Percentiles rank a stretch among this genome's conserved stretches.
These are phyloP conservation scores for Pseudanteris insignis DNA, from an alignment of 2,888 invertebrate genomes.

Conservation along the genomic window DNA sequence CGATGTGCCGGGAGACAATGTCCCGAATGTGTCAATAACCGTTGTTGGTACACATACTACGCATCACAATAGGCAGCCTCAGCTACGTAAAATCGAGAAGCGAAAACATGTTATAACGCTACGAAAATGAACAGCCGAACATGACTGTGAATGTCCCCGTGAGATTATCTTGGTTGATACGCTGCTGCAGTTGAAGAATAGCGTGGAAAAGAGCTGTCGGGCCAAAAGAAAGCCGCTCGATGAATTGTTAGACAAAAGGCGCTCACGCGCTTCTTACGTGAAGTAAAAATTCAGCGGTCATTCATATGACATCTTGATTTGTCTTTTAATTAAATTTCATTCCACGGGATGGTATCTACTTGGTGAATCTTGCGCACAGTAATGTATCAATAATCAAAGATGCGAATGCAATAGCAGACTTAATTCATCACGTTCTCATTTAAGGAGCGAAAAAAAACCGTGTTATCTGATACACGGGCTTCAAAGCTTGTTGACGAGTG, in stretches of 20 bases:
- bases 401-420: no score
- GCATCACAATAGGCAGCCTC: conserved; percentile 52
- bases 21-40: conserved; percentile 58
- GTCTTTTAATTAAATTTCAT: no score
- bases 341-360: no score
- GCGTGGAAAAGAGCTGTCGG: conserved; percentile 11
- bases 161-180: conserved; percentile 52
- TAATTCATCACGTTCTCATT: no score
- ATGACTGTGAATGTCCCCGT: conserved; percentile 54
- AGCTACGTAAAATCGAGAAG: conserved; percentile 48
- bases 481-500: conserved; percentile 24
- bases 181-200: conserved; percentile 1
- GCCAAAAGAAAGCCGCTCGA: no score
- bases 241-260: no score
- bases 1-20: conserved; percentile 11
- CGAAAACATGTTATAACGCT: conserved; percentile 52
- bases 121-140: conserved; percentile 38
- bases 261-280: no score
- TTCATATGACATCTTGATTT: no score
- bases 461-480: conserved; percentile 14
- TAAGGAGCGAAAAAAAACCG: no score
- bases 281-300: no score
- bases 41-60: conserved; percentile 64
- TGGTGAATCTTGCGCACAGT: no score
- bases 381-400: no score